Evolutionary conservation across 2,113 vertebrate species (phyloP).

Genomic region (Phrynocephalus versicolor): DNA sequence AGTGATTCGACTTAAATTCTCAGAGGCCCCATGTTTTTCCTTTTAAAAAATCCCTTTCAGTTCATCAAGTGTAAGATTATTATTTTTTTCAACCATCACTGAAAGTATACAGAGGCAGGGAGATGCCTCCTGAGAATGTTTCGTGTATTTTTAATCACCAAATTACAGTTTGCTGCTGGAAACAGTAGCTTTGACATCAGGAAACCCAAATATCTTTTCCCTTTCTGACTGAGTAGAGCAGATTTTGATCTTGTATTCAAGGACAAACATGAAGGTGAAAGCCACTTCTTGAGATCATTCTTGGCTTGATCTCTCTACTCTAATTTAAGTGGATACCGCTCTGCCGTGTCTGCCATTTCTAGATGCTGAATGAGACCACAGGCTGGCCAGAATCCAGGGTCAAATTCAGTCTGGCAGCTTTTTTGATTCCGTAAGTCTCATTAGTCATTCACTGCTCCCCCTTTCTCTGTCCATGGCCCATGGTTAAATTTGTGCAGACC

Average conservation of each 20-base stretch:
- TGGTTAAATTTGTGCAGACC: neutral
- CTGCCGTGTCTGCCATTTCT: conserved; percentile 17
- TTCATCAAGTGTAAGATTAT: neutral
- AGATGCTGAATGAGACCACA: neutral
- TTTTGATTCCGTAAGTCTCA: neutral
- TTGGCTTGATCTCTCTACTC: conserved; percentile 5
- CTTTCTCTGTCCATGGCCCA: neutral
- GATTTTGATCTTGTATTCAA: neutral
- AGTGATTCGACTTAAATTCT: neutral
- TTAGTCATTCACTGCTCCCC: neutral
- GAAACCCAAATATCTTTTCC: neutral
- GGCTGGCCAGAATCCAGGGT: conserved; percentile 27
- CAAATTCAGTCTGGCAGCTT: conserved; percentile 12
- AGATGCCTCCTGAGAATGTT: neutral
- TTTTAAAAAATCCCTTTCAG: neutral
- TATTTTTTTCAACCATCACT: neutral
- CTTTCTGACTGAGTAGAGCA: neutral
- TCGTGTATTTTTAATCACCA: neutral
- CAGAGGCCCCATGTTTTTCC: neutral
- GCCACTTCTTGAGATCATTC: conserved; percentile 25
- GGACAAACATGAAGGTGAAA: conserved; percentile 14
- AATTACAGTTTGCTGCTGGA: neutral
- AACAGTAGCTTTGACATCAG: neutral
- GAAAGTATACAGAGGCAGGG: neutral
- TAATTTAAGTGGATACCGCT: conserved; percentile 9